A percentile compares a stretch with the other conserved stretches of the same genome.
phyloP scores from a whole-genome alignment of 2,888 invertebrate genomes.

The Gisinianus flammeolus region DNA sequence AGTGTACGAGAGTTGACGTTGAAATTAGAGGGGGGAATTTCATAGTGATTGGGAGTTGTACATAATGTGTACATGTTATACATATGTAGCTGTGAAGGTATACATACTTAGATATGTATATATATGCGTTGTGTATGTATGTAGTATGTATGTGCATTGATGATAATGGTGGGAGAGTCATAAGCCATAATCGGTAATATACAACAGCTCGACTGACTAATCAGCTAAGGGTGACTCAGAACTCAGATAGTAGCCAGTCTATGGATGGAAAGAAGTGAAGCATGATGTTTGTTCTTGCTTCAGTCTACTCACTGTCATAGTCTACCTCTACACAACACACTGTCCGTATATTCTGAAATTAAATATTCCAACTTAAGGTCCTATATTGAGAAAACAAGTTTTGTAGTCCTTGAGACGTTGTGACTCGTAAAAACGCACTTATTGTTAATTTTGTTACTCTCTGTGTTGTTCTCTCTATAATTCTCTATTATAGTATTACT shows the following conservation, averaged over 20 bases:
- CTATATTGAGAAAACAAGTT: slow-evolving; percentile 25
- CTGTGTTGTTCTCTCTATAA: background rate
- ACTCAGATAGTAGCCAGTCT: slow-evolving; percentile 31
- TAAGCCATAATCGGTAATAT: slow-evolving; percentile 19
- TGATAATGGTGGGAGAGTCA: background rate
- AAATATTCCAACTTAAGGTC: slow-evolving; percentile 1
- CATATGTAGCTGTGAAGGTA: background rate
- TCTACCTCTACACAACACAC: background rate
- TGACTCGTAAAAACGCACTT: slow-evolving; percentile 19
- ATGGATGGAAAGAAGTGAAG: slow-evolving; percentile 36
- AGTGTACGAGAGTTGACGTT: background rate
- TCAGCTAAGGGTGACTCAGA: slow-evolving; percentile 32
- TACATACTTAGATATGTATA: too few relatives aligned
- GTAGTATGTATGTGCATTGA: background rate
- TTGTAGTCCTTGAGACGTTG: slow-evolving; percentile 34
- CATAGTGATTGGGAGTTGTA: background rate
- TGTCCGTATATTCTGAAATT: slow-evolving; percentile 21
- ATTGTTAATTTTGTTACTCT: background rate
- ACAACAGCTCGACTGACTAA: slow-evolving; percentile 19
- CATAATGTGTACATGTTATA: background rate
- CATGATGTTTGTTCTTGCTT: slow-evolving; percentile 29
- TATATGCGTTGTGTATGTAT: background rate
- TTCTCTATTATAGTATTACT: slow-evolving; percentile 17
- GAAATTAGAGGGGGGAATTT: slow-evolving; percentile 4
- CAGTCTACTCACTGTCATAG: slow-evolving; percentile 32